Evolutionary conservation across 2,797 vertebrate genomes (phyloP), one percentile per base, ranked within the genome.

Genomic region (Dermochelys coriacea): DNA sequence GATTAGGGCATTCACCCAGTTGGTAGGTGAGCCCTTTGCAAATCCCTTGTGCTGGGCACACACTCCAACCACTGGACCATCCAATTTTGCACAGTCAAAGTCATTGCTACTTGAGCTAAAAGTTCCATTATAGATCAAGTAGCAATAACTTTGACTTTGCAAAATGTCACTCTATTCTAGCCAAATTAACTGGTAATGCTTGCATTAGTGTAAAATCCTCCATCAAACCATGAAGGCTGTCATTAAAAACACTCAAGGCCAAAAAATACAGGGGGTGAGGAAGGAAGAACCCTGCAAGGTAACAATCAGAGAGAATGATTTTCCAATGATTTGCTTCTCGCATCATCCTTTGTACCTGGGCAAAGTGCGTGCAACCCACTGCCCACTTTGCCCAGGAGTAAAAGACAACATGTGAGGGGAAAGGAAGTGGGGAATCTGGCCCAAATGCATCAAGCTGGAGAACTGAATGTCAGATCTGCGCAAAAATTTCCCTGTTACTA

Each of bases 141-240:
- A 94, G 96, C 97, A 88, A 84, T 90, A 96, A 92, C 93, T 96
- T 90, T 97, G 97, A 97, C 98, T 93, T 3, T 97, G 97, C 95
- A 97, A 97, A 98, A 98, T 98, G 93, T 97, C 96, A 95, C 93
- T 97, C 97, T 94, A 97, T 97, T 98, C 97, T 95, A 97, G 97
- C 96, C 98, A 98, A 98, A 98, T 98, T 97, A 98, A 97, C 97
- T 95, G 97, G 98, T 98, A 98, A 98, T 97, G 98, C 97, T 97
- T 95, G 97, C 98, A 97, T 97, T 98, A 98, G 97, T 98, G 98
- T 97, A 98, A 98, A 98, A 98, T 98, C 97, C 97, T 93, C 97
- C 97, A 97, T 98, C 97, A 98, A 95, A 97, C 97, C 98, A 96
- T 98, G 98, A 98, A 98, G 97, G 94, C 97, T 95, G 97, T 89